Evolutionary conservation across 2,888 invertebrate species (phyloP).

Genomic region (Trisateles emortualis): DNA sequence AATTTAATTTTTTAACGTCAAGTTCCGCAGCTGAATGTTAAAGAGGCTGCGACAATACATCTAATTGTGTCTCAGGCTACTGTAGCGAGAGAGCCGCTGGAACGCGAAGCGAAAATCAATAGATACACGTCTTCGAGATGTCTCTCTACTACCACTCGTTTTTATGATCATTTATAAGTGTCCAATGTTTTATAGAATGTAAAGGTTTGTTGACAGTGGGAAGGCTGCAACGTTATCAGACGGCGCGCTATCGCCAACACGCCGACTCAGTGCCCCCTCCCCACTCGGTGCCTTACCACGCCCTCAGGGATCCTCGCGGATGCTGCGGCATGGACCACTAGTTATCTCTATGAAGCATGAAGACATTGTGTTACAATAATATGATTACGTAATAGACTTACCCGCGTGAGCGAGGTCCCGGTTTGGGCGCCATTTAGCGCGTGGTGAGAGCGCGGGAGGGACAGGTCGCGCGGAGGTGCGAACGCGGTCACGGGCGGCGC

Average conservation of each 20-base stretch:
- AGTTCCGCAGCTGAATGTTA: constrained; percentile 63
- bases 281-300: constrained; percentile 73
- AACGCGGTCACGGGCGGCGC: constrained; percentile 73
- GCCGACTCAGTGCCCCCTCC: constrained; percentile 70
- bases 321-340: constrained; percentile 69
- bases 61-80: constrained; percentile 56
- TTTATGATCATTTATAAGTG: constrained; percentile 43
- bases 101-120: constrained; percentile 76
- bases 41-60: constrained; percentile 70
- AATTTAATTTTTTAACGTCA: constrained; percentile 29
- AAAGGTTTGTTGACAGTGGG: constrained; percentile 81
- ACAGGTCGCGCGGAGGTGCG: constrained; percentile 55
- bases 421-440: constrained; percentile 83
- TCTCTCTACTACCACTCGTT: constrained; percentile 56
- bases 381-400: constrained; percentile 67
- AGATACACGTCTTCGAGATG: constrained; percentile 67
- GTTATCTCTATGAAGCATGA: constrained; percentile 20
- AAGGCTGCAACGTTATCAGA: constrained; percentile 77
- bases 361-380: constrained; percentile 15
- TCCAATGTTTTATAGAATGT: constrained; percentile 59
- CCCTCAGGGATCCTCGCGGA: constrained; percentile 69
- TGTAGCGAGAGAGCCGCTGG: constrained; percentile 51
- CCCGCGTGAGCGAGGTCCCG: constrained; percentile 77
- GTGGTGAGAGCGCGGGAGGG: constrained; percentile 64
- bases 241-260: constrained; percentile 68